Percentiles rank a stretch among this genome's conserved stretches.
Conservation (phyloP, 2,797 vertebrate genomes). For the Taeniopygia guttata region DNA sequence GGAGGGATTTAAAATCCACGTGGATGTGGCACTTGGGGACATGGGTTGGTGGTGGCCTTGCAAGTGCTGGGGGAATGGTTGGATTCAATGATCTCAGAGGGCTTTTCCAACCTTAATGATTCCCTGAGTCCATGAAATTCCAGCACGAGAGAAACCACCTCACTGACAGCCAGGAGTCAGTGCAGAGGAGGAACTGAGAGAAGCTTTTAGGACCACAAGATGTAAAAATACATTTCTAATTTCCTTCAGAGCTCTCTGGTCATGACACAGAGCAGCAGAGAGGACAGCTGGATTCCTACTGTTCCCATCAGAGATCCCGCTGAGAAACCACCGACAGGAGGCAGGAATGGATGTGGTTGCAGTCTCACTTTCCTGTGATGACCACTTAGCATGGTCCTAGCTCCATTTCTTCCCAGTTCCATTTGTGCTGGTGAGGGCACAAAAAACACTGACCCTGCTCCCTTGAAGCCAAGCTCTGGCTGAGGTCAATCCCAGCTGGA, state of each 20-base stretch:
- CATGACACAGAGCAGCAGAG: neutral
- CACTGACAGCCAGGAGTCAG: neutral
- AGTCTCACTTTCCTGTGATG: neutral
- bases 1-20: neutral
- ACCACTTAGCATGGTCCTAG: neutral
- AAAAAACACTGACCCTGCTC: neutral
- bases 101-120: neutral
- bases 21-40: neutral
- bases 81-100: neutral
- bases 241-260: neutral
- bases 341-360: neutral
- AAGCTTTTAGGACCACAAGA: neutral
- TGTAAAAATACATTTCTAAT: neutral
- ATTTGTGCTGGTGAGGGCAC: neutral
- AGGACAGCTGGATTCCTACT: neutral
- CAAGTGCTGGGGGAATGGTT: neutral
- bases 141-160: neutral
- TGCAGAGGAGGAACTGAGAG: accelerated
- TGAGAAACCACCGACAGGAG: neutral
- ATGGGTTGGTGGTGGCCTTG: neutral
- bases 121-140: neutral
- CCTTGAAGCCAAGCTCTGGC: neutral
- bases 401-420: neutral
- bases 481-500: neutral
- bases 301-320: neutral